Evolutionary conservation across 2,888 invertebrate genomes (phyloP), one percentile per base, ranked within the genome.

Genomic region (Nasonovia ribisnigri): DNA sequence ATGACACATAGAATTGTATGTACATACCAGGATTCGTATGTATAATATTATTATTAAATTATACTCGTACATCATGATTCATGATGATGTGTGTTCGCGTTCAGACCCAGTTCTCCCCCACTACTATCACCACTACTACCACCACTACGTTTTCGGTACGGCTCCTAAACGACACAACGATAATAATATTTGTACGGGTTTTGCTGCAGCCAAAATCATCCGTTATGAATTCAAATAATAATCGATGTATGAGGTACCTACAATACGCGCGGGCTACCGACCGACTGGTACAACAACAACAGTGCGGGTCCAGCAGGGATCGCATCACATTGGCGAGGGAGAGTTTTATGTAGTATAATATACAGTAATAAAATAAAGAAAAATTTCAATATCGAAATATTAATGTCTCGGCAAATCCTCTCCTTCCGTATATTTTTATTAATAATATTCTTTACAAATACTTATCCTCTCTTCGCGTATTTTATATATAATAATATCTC

Each of bases 301-400:
- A 1, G 26, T 42, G 51, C 8, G 29, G 29, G n/a, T 89, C 11
- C 77, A 11, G 60, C 57, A n/a, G n/a, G n/a, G 36, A 77, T 77
- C 36, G 36, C 36, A 36, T 36, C 36, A 36, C 36, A 77, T 77
- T 20, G 77, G 36, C 43, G 46, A 24, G 29, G 57, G 89, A 60
- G 60, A 89, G 77, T 77, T 77, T 36, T 77, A 77, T 77, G 57
- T 8, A 57, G 26, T 57, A 26, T 26, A 20, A 51, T 51, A 51
- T 54, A 54, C 20, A 24, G 51, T 84, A 91, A 91, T 84, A 91
- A 91, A 91, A 91, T 91, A 84, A 84, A 84, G 84, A 91, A 91
- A 84, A 91, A 91, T 92, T 88, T 92, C 51, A 92, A 92, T 88
- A 88, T 92, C 77, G 88, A 77, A 92, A 92, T 77, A 77, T 92